These are phyloP conservation scores for Drosophila mimica DNA, from an alignment of 2,888 invertebrate genomes.

Conservation along the genomic window DNA sequence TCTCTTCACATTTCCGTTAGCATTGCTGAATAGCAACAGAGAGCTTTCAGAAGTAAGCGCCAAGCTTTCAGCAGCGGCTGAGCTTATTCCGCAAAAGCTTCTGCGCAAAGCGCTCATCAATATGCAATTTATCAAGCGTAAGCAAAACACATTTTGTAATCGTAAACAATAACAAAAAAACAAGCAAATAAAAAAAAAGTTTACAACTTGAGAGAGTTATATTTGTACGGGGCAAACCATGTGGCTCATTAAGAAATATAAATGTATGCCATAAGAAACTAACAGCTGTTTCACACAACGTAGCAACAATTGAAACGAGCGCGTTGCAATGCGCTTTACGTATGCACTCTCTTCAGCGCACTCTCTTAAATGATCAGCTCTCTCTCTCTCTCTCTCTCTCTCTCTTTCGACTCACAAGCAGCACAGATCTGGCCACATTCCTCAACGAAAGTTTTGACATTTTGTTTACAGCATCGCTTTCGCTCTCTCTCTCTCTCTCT, in stretches of 20 bases:
- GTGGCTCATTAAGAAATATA: neutral
- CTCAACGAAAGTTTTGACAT: conserved; percentile 47
- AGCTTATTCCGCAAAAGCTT: conserved; percentile 65
- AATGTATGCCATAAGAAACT: conserved; percentile 1
- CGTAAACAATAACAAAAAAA: conserved; percentile 5
- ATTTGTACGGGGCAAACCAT: neutral
- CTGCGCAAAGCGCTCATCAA: conserved; percentile 15
- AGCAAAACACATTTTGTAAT: conserved; percentile 24
- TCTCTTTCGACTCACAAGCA: conserved; percentile 10
- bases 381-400: conserved; percentile 22
- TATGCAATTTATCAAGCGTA: conserved; percentile 14
- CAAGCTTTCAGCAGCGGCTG: conserved; percentile 36
- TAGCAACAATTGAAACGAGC: neutral
- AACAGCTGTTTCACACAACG: conserved; percentile 57
- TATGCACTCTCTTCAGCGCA: conserved; percentile 9
- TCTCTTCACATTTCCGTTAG: conserved; percentile 14
- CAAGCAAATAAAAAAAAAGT: neutral
- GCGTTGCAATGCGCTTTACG: conserved; percentile 14
- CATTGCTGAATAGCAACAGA: conserved; percentile 22
- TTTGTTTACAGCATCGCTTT: conserved; percentile 38
- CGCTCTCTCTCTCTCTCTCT: conserved; percentile 2
- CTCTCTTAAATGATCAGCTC: conserved; percentile 25
- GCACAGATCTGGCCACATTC: conserved; percentile 45
- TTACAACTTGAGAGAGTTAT: neutral
- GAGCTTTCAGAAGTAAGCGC: conserved; percentile 35